phyloP scores from a whole-genome alignment of 2,888 invertebrate genomes.

The Beris morrisii region DNA sequence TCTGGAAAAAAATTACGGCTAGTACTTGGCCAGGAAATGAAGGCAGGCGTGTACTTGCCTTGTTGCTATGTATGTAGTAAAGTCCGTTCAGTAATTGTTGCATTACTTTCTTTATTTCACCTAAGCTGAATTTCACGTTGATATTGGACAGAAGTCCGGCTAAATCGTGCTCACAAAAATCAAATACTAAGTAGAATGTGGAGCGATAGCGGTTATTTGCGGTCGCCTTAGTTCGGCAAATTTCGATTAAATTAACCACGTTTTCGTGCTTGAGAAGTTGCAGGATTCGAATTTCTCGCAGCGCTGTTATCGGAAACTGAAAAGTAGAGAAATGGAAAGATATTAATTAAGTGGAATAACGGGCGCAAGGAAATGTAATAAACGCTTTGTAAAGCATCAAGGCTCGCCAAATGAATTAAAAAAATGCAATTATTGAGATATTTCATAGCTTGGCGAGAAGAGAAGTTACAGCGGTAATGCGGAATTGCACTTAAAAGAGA shows the following conservation, averaged over 20 bases:
- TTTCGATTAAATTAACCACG: slow-evolving; percentile 95
- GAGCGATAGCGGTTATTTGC: slow-evolving; percentile 55
- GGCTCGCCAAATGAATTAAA: neutral
- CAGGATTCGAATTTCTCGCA: slow-evolving; percentile 94
- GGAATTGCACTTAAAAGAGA: too few relatives aligned
- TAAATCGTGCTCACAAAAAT: slow-evolving; percentile 98
- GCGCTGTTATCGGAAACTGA: slow-evolving; percentile 96
- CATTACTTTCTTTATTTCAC: slow-evolving; percentile 95
- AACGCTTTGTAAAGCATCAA: neutral
- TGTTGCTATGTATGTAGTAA: slow-evolving; percentile 95
- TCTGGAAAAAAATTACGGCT: slow-evolving; percentile 54
- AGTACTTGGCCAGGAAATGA: neutral
- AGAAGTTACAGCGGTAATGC: neutral
- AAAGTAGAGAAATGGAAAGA: slow-evolving; percentile 46
- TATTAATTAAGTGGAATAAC: neutral
- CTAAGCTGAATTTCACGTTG: slow-evolving; percentile 93
- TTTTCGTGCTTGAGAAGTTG: slow-evolving; percentile 95
- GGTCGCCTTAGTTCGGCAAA: slow-evolving; percentile 88
- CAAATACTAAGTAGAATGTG: slow-evolving; percentile 84
- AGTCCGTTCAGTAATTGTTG: slow-evolving; percentile 83
- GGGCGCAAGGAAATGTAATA: neutral
- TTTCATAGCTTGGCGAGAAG: neutral
- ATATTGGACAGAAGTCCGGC: slow-evolving; percentile 94
- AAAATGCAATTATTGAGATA: neutral
- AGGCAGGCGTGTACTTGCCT: slow-evolving; percentile 56